Percentiles rank a stretch among this genome's conserved stretches.
phyloP scores from a whole-genome alignment of 2,888 invertebrate species.

The Chloroclystis v-ata region DNA sequence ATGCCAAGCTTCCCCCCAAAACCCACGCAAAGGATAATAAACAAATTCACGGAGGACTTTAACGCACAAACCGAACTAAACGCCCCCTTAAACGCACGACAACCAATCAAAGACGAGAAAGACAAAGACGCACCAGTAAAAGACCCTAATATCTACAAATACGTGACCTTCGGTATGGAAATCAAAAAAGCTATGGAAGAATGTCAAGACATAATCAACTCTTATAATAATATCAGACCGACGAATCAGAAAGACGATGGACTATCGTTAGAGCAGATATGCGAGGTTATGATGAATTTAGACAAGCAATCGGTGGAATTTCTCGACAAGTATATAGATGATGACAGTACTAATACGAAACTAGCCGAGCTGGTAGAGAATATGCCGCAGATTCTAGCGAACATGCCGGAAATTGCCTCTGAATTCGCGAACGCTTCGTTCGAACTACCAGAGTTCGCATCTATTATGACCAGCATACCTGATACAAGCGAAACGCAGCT shows the following conservation, averaged over 20 bases:
- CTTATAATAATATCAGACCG: conserved; percentile 54
- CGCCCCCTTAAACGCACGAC: conserved; percentile 49
- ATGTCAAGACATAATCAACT: conserved; percentile 68
- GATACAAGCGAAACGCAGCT: conserved; percentile 64
- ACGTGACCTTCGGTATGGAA: conserved; percentile 63
- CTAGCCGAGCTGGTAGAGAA: conserved; percentile 60
- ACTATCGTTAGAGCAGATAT: conserved; percentile 61
- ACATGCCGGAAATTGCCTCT: conserved; percentile 67
- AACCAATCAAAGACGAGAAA: conserved; percentile 39
- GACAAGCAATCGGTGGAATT: conserved; percentile 62
- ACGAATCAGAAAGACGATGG: conserved; percentile 40
- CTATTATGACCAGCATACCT: conserved; percentile 61
- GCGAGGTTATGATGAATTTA: conserved; percentile 65
- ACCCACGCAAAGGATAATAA: conserved; percentile 51
- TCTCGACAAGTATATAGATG: conserved; percentile 53
- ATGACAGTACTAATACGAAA: conserved; percentile 52
- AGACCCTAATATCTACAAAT: conserved; percentile 59
- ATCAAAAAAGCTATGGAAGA: conserved; percentile 73
- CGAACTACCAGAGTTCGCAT: conserved; percentile 65
- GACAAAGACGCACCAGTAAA: conserved; percentile 36
- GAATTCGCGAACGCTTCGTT: conserved; percentile 62
- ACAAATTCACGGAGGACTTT: conserved; percentile 49
- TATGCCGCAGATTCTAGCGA: conserved; percentile 68
- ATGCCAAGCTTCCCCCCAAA: conserved; percentile 56
- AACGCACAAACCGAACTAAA: conserved; percentile 47